Conservation (phyloP, 2,888 invertebrate species). For the Synergus japonicus region DNA sequence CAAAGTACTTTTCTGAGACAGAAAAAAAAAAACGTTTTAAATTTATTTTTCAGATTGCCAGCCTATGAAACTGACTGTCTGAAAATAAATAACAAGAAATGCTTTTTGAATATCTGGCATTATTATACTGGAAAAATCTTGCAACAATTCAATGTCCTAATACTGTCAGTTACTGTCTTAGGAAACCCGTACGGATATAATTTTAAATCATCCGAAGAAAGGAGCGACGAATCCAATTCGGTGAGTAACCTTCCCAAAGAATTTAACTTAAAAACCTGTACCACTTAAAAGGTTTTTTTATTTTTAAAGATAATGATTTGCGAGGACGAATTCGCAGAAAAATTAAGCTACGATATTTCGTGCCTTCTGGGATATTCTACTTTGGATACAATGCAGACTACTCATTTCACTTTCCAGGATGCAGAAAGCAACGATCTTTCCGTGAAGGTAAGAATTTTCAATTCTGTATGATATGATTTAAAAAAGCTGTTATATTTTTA, state of each 20-base stretch:
- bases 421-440: conserved; percentile 51
- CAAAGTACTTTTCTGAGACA: neutral
- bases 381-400: conserved; percentile 64
- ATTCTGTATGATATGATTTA: neutral
- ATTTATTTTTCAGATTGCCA: conserved; percentile 80
- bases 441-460: conserved; percentile 48
- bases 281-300: neutral
- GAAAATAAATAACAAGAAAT: conserved; percentile 78
- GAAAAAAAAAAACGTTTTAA: neutral
- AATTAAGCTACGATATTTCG: conserved; percentile 73
- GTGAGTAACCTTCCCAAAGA: conserved; percentile 53
- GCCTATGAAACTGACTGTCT: conserved; percentile 83
- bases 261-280: neutral
- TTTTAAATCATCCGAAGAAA: conserved; percentile 64
- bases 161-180: conserved; percentile 87
- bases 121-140: conserved; percentile 86
- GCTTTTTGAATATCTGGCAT: conserved; percentile 80
- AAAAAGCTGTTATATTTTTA: no score
- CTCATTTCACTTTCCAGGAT: conserved; percentile 59
- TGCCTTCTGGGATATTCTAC: conserved; percentile 78
- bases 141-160: conserved; percentile 89
- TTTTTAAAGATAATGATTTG: conserved; percentile 61
- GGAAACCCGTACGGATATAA: conserved; percentile 85
- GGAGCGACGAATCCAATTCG: conserved; percentile 64
- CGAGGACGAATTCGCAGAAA: conserved; percentile 72